Base-by-base conservation (phyloP, 2,113 vertebrate genomes). In the Anhinga rufa region DNA sequence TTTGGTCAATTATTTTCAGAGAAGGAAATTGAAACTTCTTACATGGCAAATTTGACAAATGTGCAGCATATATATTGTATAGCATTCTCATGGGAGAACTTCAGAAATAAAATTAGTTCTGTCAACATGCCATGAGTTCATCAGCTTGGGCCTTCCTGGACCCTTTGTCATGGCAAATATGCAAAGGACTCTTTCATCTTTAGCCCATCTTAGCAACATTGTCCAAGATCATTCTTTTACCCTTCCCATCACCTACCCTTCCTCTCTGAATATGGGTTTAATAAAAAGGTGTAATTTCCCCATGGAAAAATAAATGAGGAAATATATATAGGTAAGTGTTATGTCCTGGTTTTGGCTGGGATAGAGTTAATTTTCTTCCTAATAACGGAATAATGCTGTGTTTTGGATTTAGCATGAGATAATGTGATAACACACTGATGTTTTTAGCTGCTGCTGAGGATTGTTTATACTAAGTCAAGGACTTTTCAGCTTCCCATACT, bases 1-100 rank as follows among this genome's bases (percentile, higher is more conserved):
- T 93, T 92, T 92, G 94, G 89, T 89, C 93, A 96, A 94, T 97
- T 96, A 94, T 96, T 93, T 95, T 92, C 65, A 75, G 89, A 28
- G 46, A 84, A 95, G 94, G 96, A 97, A 97, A 97, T 97, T 95
- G 94, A 88, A 97, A 91, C 83, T 92, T 94, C 88, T 95, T 58
- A 34, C 40, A 9, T 70, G 86, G 86, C 84, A 88, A 86, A 69
- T 94, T 78, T 97, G 96, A 94, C 54, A 96, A 96, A 94, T 83
- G 74, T 70, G 34, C 51, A 85, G 60, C 66, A 85, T 95, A 90
- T 94, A 96, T 58, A 89, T 86, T 95, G 92, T 90, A 71, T 82
- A 65, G 82, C 80, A 90, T 92, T 94, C 96, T 88, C 48, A 3
- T 31, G 79, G 58, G 93, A 95, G 89, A 95, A 62, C 72, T 86